These are phyloP conservation scores for Protaetia brevitarsis DNA, from an alignment of 1,140 invertebrate genomes.

Conservation along the genomic window DNA sequence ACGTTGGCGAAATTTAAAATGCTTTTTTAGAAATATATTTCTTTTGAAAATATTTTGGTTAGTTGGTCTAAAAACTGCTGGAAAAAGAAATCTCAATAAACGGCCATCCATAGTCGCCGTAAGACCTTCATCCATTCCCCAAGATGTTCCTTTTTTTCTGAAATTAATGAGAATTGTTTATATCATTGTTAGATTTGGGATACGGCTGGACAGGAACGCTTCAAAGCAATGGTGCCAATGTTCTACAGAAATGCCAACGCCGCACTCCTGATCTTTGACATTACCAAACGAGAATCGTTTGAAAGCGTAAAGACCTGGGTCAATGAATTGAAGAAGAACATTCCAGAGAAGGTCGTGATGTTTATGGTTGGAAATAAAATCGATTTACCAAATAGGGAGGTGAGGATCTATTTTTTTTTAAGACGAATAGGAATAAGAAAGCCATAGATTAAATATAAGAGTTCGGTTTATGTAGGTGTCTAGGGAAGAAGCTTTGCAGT, in stretches of 20 bases:
- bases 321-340: conserved; percentile 72
- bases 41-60: too few relatives aligned
- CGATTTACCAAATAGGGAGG: conserved; percentile 58
- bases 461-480: conserved; percentile 53
- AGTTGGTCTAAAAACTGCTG: too few relatives aligned
- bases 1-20: too few relatives aligned
- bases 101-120: background rate
- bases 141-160: background rate
- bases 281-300: conserved; percentile 73
- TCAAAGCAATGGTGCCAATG: conserved; percentile 86
- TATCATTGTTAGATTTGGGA: conserved; percentile 72
- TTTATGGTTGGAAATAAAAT: conserved; percentile 84
- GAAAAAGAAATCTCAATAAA: too few relatives aligned
- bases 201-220: conserved; percentile 85
- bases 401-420: too few relatives aligned
- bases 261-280: conserved; percentile 82
- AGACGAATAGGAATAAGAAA: too few relatives aligned
- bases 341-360: conserved; percentile 70
- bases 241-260: conserved; percentile 90
- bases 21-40: too few relatives aligned
- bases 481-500: conserved; percentile 67
- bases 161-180: background rate
- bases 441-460: too few relatives aligned
- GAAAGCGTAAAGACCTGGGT: conserved; percentile 76
- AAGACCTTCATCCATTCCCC: background rate